Base-by-base conservation (phyloP, 2,888 invertebrate genomes). In the Aleiodes testaceus region DNA sequence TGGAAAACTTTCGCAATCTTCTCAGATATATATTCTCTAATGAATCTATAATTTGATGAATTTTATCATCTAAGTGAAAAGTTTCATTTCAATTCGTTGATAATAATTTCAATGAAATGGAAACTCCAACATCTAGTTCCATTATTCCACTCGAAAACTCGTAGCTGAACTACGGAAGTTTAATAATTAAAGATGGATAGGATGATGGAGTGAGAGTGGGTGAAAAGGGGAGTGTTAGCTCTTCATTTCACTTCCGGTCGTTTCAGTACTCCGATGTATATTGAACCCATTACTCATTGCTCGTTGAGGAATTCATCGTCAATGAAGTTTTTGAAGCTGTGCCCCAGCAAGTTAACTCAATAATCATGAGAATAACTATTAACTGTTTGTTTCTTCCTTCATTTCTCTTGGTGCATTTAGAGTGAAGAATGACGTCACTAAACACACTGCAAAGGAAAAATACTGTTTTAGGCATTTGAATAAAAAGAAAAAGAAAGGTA, bases 351-450 rank as follows among this genome's bases (percentile, higher is more conserved):
- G 36, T 36, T 36, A 36, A 36, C 36, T 36, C 36, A 36, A 36
- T 36, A 36, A 36, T 36, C 7, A 36, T 36, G 36, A 36, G 36
- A 36, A 36, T 36, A 36, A 36, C 36, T 36, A 36, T 36, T 36
- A 36, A 36, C 36, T 36, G 36, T 75, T 74, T 30, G 75, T 7
- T 36, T 59, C 49, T 52, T 72, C 59, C 2, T 66, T 11, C 16
- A 74, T 64, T 36, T 55, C 55, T 55, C 18, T 36, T 9, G 36
- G 55, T 61, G 75, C 68, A 42, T 69, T 72, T 47, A 76, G 74
- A n/a, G 76, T 66, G 61, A 79, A 75, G 45, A 79, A 65, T 18
- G 79, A 73, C 55, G 78, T 64, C 64, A 79, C 71, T 42, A 80
- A 61, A 63, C 81, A 82, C 0, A 72, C 83, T 82, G 74, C 30